These are phyloP conservation scores for Coptotermes formosanus DNA, from an alignment of 1,140 invertebrate genomes.

Conservation along the genomic window DNA sequence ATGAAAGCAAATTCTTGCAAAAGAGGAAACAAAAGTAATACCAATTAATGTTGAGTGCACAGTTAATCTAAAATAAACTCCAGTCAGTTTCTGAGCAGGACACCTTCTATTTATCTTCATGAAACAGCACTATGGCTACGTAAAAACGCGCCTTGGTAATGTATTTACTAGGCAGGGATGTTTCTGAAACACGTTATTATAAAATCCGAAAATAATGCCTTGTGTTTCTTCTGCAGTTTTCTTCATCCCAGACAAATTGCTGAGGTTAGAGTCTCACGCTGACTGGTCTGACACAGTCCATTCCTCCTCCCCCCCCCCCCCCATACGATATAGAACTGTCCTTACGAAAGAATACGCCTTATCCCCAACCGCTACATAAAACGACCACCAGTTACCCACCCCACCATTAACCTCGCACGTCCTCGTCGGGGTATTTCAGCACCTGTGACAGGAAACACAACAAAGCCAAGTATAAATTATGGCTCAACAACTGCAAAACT, in stretches of 20 bases:
- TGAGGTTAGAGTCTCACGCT: neutral
- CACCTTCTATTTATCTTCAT: neutral
- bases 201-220: slow-evolving; percentile 2
- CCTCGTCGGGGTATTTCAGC: neutral
- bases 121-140: neutral
- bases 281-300: neutral
- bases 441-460: neutral
- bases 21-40: neutral
- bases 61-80: neutral
- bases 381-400: neutral
- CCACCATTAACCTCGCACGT: neutral
- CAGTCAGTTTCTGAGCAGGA: neutral
- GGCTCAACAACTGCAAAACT: neutral
- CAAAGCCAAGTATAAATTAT: slow-evolving; percentile 1
- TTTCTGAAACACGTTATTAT: neutral
- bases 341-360: neutral
- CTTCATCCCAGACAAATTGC: slow-evolving; percentile 15
- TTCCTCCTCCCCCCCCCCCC: too few relatives aligned
- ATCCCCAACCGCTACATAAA: neutral
- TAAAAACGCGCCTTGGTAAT: neutral
- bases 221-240: neutral
- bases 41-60: neutral
- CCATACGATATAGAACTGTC: neutral
- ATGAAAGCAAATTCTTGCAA: neutral
- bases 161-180: neutral